phyloP scores from a whole-genome alignment of 2,113 vertebrate species.

The Raja brachyura region DNA sequence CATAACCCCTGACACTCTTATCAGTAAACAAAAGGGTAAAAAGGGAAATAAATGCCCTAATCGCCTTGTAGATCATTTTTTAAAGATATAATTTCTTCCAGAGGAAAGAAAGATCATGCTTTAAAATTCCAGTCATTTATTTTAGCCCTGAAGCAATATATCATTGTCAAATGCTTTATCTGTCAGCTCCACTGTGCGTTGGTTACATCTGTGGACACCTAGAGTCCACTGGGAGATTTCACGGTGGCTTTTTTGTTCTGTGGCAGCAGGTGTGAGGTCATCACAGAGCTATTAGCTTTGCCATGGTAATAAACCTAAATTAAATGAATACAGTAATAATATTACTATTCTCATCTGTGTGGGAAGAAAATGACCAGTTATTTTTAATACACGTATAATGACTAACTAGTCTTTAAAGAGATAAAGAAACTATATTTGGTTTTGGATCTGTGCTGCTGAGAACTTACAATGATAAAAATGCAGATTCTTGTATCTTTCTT shows the following conservation, averaged over 20 bases:
- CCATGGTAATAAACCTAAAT: slow-evolving; percentile 60
- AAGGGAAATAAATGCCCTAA: slow-evolving; percentile 47
- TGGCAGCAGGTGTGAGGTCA: slow-evolving; percentile 62
- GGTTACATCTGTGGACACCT: slow-evolving; percentile 55
- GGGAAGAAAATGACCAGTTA: slow-evolving; percentile 46
- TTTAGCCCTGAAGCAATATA: slow-evolving; percentile 59
- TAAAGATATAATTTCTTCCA: slow-evolving; percentile 45
- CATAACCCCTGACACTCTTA: neutral
- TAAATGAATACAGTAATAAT: slow-evolving; percentile 57
- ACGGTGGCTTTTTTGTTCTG: slow-evolving; percentile 47
- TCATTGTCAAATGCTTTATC: slow-evolving; percentile 67
- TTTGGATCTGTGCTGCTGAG: neutral
- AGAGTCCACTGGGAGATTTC: slow-evolving; percentile 59
- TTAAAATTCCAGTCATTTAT: slow-evolving; percentile 60
- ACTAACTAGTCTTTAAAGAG: slow-evolving; percentile 47
- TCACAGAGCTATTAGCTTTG: slow-evolving; percentile 68
- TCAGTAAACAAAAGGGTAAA: slow-evolving; percentile 42
- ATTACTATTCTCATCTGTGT: slow-evolving; percentile 57
- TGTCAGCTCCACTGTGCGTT: slow-evolving; percentile 56
- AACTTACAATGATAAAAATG: neutral
- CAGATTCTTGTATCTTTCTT: neutral
- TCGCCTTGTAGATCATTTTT: slow-evolving; percentile 46
- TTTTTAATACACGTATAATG: slow-evolving; percentile 41
- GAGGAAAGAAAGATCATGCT: slow-evolving; percentile 45
- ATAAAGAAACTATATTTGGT: neutral